These are phyloP conservation scores for Zaprionus gabonicus DNA, from an alignment of 1,140 invertebrate species.

Conservation along the genomic window DNA sequence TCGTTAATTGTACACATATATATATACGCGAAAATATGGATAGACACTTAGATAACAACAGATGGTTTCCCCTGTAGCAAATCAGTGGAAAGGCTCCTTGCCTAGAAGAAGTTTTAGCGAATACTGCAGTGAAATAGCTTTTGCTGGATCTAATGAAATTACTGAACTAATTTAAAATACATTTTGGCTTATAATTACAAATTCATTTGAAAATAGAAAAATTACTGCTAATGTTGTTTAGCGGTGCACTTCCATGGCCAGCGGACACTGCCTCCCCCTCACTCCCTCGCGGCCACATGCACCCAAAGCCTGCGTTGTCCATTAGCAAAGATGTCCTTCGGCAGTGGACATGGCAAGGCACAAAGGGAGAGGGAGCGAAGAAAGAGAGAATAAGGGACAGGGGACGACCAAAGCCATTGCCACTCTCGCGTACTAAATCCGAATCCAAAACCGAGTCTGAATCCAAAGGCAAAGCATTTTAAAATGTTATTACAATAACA, in stretches of 20 bases:
- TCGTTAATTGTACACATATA: too few species aligned
- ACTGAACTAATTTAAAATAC: slow-evolving; percentile 77
- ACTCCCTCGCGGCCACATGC: background rate
- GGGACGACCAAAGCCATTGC: slow-evolving; percentile 18
- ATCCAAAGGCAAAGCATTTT: slow-evolving; percentile 75
- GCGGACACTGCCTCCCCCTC: slow-evolving; percentile 8
- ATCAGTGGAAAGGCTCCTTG: too few species aligned
- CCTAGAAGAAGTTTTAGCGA: background rate
- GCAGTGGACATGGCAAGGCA: slow-evolving; percentile 45
- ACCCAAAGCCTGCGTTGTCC: slow-evolving; percentile 47
- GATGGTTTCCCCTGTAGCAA: background rate
- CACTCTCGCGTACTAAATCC: slow-evolving; percentile 62
- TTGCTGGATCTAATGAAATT: slow-evolving; percentile 52
- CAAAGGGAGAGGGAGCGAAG: background rate
- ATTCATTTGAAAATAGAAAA: slow-evolving; percentile 74
- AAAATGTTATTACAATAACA: slow-evolving; percentile 82
- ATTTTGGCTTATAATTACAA: slow-evolving; percentile 68
- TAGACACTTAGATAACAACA: background rate
- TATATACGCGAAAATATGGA: too few species aligned
- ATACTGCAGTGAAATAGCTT: slow-evolving; percentile 13
- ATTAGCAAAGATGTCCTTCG: slow-evolving; percentile 55
- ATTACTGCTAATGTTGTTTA: slow-evolving; percentile 61
- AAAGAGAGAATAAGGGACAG: background rate
- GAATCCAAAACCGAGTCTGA: slow-evolving; percentile 72
- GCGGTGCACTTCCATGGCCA: slow-evolving; percentile 38